phyloP scores from a whole-genome alignment of 2,888 invertebrate species.

The Crioceris asparagi region DNA sequence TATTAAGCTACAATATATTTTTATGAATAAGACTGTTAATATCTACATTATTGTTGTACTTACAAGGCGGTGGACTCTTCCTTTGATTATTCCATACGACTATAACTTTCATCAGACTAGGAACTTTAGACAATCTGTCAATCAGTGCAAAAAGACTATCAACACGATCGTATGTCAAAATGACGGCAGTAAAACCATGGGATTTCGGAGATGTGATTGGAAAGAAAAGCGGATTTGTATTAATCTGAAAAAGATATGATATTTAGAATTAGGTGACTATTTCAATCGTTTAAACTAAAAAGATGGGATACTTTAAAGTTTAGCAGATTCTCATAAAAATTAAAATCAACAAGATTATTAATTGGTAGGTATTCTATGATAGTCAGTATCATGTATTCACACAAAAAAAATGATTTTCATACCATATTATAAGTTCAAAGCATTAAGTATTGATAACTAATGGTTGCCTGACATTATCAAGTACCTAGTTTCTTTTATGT shows the following conservation, averaged over 20 bases:
- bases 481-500: too few species aligned
- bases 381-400: too few species aligned
- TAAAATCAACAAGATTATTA: too few species aligned
- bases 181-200: slow-evolving; percentile 91
- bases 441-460: too few species aligned
- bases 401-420: too few species aligned
- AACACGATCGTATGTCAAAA: slow-evolving; percentile 86
- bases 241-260: slow-evolving; percentile 39
- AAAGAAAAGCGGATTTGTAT: slow-evolving; percentile 69
- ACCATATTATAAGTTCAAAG: too few species aligned
- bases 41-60: slow-evolving; percentile 32
- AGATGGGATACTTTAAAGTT: too few species aligned
- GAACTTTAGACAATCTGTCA: slow-evolving; percentile 72
- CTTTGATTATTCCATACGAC: slow-evolving; percentile 96
- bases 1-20: too few species aligned
- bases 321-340: too few species aligned
- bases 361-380: too few species aligned
- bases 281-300: too few species aligned
- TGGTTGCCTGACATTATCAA: too few species aligned
- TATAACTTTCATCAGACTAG: slow-evolving; percentile 82
- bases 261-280: neutral
- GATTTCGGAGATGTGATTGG: slow-evolving; percentile 77
- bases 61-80: slow-evolving; percentile 79
- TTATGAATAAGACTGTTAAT: neutral
- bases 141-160: slow-evolving; percentile 82